A percentile compares a stretch with the other conserved stretches of the same genome.
These are phyloP conservation scores for Aplysia californica DNA, from an alignment of 1,140 invertebrate species.

Conservation along the genomic window DNA sequence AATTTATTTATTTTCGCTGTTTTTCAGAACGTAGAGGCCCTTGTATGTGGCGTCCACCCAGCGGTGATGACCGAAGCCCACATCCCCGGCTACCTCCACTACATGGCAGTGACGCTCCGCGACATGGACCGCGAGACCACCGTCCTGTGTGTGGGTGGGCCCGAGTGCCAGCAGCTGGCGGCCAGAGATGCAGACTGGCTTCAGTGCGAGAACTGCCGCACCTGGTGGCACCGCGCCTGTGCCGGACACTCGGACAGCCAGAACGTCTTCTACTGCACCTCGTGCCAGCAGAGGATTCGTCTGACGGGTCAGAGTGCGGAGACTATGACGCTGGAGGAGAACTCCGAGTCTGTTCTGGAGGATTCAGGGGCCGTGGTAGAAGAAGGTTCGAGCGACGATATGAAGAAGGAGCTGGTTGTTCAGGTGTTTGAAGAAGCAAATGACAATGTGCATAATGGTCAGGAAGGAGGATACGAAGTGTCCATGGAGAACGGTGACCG, in stretches of 20 bases:
- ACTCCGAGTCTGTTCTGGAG: neutral
- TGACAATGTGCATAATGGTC: neutral
- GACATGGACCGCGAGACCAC: slow-evolving; percentile 19
- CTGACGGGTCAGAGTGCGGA: neutral
- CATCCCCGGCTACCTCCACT: neutral
- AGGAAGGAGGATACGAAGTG: neutral
- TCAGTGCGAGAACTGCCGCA: slow-evolving; percentile 21
- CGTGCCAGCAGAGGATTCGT: slow-evolving; percentile 10
- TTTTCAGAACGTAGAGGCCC: slow-evolving; percentile 20
- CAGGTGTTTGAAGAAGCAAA: neutral
- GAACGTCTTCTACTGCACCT: neutral
- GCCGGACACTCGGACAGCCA: neutral
- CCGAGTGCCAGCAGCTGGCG: slow-evolving; percentile 14
- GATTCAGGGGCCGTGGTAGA: no score
- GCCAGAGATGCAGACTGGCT: slow-evolving; percentile 25
- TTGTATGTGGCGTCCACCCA: slow-evolving; percentile 4
- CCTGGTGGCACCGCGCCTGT: slow-evolving; percentile 24
- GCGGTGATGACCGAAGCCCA: slow-evolving; percentile 12
- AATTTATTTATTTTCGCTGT: no score
- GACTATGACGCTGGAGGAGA: no score
- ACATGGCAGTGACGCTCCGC: neutral
- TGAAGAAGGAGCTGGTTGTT: neutral
- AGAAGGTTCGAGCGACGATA: no score
- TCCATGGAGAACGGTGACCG: neutral
- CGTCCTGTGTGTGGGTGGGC: slow-evolving; percentile 17